These are phyloP conservation scores for Adoxophyes honmai DNA, from an alignment of 1,140 invertebrate species.

Conservation along the genomic window DNA sequence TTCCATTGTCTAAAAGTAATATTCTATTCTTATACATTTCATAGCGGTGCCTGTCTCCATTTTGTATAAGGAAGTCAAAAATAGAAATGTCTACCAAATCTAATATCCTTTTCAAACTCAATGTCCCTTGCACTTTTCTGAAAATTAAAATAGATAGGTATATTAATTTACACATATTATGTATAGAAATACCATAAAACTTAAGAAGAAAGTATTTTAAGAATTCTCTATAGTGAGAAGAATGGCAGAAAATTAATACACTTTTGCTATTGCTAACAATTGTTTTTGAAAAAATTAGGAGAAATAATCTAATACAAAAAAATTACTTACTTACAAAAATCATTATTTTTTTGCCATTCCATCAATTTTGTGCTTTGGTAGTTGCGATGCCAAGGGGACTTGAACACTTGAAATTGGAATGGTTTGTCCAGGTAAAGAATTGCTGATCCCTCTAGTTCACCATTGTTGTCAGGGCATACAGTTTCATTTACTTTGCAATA, in stretches of 20 bases:
- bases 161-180: too few species aligned
- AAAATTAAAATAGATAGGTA: slow-evolving; percentile 26
- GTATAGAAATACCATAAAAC: too few species aligned
- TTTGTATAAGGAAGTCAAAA: slow-evolving; percentile 96
- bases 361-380: slow-evolving; percentile 88
- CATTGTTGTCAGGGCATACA: slow-evolving; percentile 85
- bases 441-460: slow-evolving; percentile 88
- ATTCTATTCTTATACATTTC: slow-evolving; percentile 88
- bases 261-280: too few species aligned
- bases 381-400: slow-evolving; percentile 93
- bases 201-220: too few species aligned
- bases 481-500: slow-evolving; percentile 91
- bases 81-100: slow-evolving; percentile 93
- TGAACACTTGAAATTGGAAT: slow-evolving; percentile 78
- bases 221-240: too few species aligned
- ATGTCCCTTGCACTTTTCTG: slow-evolving; percentile 75
- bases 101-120: slow-evolving; percentile 81
- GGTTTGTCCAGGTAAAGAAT: slow-evolving; percentile 88
- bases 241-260: too few species aligned
- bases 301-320: too few species aligned
- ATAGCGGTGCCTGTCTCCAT: slow-evolving; percentile 96
- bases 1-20: slow-evolving; percentile 95
- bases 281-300: too few species aligned
- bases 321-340: slow-evolving; percentile 86
- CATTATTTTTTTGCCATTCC: slow-evolving; percentile 87